phyloP scores from a whole-genome alignment of 2,888 invertebrate species.

The Sphaerophoria taeniata region DNA sequence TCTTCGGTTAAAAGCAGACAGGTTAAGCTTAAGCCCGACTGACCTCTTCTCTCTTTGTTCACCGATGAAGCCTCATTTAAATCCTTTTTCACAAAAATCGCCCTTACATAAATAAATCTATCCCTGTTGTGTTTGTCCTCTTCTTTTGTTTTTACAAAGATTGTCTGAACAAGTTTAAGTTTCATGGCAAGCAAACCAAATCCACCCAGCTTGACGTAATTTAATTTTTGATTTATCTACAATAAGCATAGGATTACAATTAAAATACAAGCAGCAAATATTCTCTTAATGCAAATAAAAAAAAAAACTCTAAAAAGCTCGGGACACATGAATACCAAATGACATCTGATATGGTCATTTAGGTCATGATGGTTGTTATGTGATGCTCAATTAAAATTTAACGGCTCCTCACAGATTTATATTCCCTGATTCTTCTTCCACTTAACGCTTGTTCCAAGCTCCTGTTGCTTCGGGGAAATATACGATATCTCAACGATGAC shows the following conservation, averaged over 20 bases:
- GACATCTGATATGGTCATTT: slow-evolving; percentile 73
- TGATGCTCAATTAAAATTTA: slow-evolving; percentile 74
- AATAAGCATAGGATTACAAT: slow-evolving; percentile 70
- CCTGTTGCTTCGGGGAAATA: slow-evolving; percentile 22
- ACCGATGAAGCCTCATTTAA: neutral
- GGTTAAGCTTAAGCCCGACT: too few relatives aligned
- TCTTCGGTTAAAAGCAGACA: too few relatives aligned
- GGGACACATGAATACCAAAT: slow-evolving; percentile 72
- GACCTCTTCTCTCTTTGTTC: too few relatives aligned
- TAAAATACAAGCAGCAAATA: slow-evolving; percentile 49
- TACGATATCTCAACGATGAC: slow-evolving; percentile 13
- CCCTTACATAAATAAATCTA: neutral
- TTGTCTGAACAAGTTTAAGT: slow-evolving; percentile 11
- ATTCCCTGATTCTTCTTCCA: slow-evolving; percentile 28
- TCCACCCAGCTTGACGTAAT: slow-evolving; percentile 47
- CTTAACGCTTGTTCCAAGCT: neutral
- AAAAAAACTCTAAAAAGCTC: neutral
- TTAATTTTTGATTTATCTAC: slow-evolving; percentile 71
- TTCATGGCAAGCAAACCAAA: slow-evolving; percentile 28
- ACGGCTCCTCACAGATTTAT: slow-evolving; percentile 65
- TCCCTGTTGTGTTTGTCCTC: too few relatives aligned
- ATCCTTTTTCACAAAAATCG: neutral
- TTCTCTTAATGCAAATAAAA: slow-evolving; percentile 26
- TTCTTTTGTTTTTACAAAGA: neutral
- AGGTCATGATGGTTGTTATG: slow-evolving; percentile 75